Conservation (phyloP, 2,797 vertebrate genomes). For the Lepidocolaptes lacrymiger region DNA sequence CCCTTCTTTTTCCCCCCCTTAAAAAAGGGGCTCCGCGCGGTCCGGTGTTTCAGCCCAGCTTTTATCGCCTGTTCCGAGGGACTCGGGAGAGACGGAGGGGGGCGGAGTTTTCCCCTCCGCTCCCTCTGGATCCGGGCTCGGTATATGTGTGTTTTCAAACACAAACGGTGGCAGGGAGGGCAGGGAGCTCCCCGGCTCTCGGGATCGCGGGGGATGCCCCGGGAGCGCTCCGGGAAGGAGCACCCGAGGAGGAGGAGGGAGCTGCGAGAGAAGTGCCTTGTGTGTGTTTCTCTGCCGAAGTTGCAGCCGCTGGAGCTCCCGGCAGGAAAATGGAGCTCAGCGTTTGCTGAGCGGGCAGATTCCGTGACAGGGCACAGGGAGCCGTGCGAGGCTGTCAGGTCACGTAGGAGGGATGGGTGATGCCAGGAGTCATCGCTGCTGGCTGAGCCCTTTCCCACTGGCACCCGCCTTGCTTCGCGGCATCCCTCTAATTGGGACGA, state of each 20-base stretch:
- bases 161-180: background rate
- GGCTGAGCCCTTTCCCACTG: slow-evolving; percentile 19
- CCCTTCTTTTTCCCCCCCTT: no score
- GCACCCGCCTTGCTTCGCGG: background rate
- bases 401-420: slow-evolving; percentile 30
- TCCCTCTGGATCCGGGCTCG: background rate
- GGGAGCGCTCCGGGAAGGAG: background rate
- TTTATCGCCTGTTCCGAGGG: background rate
- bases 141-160: background rate
- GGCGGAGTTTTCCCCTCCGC: background rate
- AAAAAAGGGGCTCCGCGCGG: background rate
- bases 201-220: background rate
- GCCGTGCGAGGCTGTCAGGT: slow-evolving; percentile 33
- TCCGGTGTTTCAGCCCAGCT: background rate
- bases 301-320: slow-evolving; percentile 21
- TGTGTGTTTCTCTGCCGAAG: background rate
- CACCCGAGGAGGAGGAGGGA: background rate
- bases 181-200: no score
- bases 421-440: slow-evolving; percentile 20
- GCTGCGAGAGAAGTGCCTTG: background rate
- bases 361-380: slow-evolving; percentile 58
- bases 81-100: background rate
- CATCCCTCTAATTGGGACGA: slow-evolving; percentile 17
- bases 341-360: slow-evolving; percentile 69
- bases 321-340: slow-evolving; percentile 47